Evolutionary conservation across 2,888 invertebrate genomes (phyloP).

Genomic region (Apamea monoglypha): DNA sequence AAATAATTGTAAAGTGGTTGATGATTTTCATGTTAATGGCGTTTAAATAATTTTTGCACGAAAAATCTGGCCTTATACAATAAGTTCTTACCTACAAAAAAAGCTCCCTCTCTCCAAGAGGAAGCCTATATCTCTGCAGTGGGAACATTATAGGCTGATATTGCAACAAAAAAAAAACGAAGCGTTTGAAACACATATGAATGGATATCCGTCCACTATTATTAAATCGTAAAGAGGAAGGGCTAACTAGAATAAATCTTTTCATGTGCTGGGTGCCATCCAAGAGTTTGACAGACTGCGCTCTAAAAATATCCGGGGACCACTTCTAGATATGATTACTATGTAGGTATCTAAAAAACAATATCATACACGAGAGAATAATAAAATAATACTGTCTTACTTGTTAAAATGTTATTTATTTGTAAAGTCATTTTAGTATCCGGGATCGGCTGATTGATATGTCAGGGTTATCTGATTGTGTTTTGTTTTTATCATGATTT

Average conservation of each 20-base stretch:
- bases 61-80: neutral
- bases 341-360: slow-evolving; percentile 14
- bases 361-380: neutral
- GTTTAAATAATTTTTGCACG: neutral
- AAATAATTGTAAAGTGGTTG: neutral
- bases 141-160: too few species aligned
- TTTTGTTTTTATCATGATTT: neutral
- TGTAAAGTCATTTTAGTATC: slow-evolving; percentile 6
- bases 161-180: neutral
- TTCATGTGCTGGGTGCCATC: slow-evolving; percentile 75
- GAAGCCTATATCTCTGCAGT: too few species aligned
- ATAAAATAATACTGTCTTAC: neutral
- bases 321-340: slow-evolving; percentile 59
- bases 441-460: neutral
- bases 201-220: slow-evolving; percentile 20
- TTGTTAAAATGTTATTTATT: neutral
- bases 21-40: neutral
- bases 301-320: slow-evolving; percentile 73
- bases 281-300: slow-evolving; percentile 74
- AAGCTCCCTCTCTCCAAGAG: too few species aligned
- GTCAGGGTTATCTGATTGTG: neutral
- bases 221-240: slow-evolving; percentile 66
- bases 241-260: slow-evolving; percentile 70
- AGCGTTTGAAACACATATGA: slow-evolving; percentile 3
- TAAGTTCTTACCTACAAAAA: neutral